Conservation (phyloP, 2,888 invertebrate genomes). For the Drosophila limbata region DNA sequence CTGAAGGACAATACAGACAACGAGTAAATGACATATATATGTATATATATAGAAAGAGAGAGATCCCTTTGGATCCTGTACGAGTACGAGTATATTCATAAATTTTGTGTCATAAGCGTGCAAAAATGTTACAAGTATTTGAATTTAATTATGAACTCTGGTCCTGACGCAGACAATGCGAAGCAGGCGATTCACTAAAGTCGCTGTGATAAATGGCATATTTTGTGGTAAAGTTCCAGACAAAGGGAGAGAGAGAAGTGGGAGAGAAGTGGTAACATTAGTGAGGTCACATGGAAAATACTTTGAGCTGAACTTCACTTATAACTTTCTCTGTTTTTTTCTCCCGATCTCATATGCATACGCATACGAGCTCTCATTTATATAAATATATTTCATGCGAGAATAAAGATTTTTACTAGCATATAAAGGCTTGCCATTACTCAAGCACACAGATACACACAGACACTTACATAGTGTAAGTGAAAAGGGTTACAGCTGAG, state of each 20-base stretch:
- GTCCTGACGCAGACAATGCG: constrained; percentile 61
- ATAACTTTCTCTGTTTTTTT: constrained; percentile 41
- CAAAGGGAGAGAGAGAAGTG: background rate
- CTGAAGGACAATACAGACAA: background rate
- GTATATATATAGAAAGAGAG: background rate
- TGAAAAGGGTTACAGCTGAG: constrained; percentile 44
- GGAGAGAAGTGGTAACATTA: constrained; percentile 39
- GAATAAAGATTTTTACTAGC: constrained; percentile 60
- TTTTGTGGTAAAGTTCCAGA: constrained; percentile 26
- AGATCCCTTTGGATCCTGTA: constrained; percentile 42
- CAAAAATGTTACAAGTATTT: constrained; percentile 74
- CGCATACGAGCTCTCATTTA: constrained; percentile 7
- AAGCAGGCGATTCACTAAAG: constrained; percentile 54
- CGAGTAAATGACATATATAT: constrained; percentile 3
- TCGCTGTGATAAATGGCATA: constrained; percentile 69
- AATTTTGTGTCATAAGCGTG: constrained; percentile 76
- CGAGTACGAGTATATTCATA: constrained; percentile 64
- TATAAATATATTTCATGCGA: constrained; percentile 32
- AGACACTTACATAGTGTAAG: constrained; percentile 13
- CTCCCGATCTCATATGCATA: constrained; percentile 18
- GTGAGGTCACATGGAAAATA: constrained; percentile 64
- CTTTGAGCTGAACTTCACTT: constrained; percentile 67
- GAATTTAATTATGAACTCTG: constrained; percentile 78
- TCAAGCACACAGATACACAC: constrained; percentile 29
- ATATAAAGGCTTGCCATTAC: constrained; percentile 54